Evolutionary conservation across 2,113 vertebrate species (phyloP).

Genomic region (Aphyosemion australe): DNA sequence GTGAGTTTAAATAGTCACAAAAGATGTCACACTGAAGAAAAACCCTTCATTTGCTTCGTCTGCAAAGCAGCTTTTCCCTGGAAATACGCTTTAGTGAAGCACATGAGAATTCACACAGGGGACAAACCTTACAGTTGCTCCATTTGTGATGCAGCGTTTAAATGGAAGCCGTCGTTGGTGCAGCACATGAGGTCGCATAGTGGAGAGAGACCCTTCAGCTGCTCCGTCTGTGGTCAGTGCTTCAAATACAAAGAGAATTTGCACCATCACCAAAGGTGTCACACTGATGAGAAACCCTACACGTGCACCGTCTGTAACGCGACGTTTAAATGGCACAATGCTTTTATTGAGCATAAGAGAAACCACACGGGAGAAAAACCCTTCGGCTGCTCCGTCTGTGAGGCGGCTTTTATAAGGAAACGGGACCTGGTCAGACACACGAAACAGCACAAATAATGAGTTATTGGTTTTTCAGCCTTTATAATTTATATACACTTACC

Average conservation of each 20-base stretch:
- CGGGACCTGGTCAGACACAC: no score
- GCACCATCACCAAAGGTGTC: background rate
- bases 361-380: background rate
- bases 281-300: background rate
- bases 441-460: background rate
- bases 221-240: background rate
- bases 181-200: background rate
- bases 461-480: no score
- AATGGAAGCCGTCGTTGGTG: background rate
- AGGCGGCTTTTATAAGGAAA: no score
- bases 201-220: background rate
- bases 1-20: background rate
- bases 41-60: constrained; percentile 1
- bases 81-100: background rate
- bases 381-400: no score
- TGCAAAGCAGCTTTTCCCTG: background rate
- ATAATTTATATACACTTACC: no score
- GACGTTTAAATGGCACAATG: background rate
- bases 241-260: background rate
- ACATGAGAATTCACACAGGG: constrained; percentile 3
- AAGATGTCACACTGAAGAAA: background rate
- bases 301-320: background rate
- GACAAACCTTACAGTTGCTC: constrained; percentile 1
- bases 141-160: background rate
- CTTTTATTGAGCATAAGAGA: background rate